Conservation (phyloP, 1,140 invertebrate genomes). For the Branchinecta lindahli region DNA sequence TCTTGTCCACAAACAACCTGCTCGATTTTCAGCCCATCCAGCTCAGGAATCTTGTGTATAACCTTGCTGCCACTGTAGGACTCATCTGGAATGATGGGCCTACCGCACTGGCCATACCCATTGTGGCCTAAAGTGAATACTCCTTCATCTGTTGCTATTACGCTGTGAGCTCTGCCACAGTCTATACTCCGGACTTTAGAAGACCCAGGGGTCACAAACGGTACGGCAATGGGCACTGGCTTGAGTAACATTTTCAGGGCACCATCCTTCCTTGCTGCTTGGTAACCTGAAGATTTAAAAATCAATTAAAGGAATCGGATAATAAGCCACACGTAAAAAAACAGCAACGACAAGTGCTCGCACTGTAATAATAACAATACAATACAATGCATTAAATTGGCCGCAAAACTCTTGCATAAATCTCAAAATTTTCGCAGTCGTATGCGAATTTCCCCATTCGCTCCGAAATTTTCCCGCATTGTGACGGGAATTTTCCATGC, state of each 20-base stretch:
- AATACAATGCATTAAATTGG: no score
- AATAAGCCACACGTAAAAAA: no score
- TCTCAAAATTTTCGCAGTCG: no score
- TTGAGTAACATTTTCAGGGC: constrained; percentile 52
- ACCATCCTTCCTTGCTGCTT: constrained; percentile 42
- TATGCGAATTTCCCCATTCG: no score
- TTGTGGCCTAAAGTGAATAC: constrained; percentile 81
- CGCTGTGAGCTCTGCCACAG: constrained; percentile 71
- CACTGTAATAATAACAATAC: no score
- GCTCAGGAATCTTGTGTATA: constrained; percentile 44
- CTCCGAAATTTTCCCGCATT: no score
- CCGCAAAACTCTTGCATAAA: no score
- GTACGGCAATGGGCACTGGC: constrained; percentile 57
- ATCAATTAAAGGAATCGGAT: no score
- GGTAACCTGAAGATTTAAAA: constrained; percentile 34
- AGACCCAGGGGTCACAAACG: constrained; percentile 38
- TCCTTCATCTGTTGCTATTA: constrained; percentile 56
- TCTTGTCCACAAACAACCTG: constrained; percentile 70
- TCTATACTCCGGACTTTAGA: constrained; percentile 44
- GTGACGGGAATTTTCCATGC: no score
- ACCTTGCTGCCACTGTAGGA: constrained; percentile 47
- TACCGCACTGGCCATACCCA: constrained; percentile 82
- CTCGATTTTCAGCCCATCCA: not conserved
- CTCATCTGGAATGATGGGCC: constrained; percentile 60
- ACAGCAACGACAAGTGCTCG: no score